phyloP scores from a whole-genome alignment of 1,140 invertebrate species.

The Probaryconus sp. region DNA sequence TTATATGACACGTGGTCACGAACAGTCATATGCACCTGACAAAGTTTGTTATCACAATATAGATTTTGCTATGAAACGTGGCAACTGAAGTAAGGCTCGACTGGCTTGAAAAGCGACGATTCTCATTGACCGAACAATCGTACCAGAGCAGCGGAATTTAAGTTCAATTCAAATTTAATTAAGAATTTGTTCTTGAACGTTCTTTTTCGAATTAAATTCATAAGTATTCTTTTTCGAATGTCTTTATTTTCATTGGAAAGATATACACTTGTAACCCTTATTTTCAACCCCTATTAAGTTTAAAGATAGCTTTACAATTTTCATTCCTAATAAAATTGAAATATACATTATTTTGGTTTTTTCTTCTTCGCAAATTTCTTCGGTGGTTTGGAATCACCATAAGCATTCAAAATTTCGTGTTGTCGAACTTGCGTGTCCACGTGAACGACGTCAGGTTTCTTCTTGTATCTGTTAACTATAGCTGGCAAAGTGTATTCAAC shows the following conservation, averaged over 20 bases:
- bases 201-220: too few relatives aligned
- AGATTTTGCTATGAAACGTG: not conserved
- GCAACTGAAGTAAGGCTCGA: not conserved
- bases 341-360: slow-evolving; percentile 19
- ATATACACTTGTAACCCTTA: too few relatives aligned
- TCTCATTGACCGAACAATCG: too few relatives aligned
- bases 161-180: too few relatives aligned
- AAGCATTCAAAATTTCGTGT: slow-evolving; percentile 72
- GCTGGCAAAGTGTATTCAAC: slow-evolving; percentile 76
- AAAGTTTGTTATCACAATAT: not conserved
- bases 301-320: not conserved
- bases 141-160: too few relatives aligned
- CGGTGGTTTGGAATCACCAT: slow-evolving; percentile 57
- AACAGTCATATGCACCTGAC: slow-evolving; percentile 1
- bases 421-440: slow-evolving; percentile 73
- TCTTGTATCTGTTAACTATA: slow-evolving; percentile 66
- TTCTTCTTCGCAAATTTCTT: slow-evolving; percentile 34
- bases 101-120: not conserved
- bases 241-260: too few relatives aligned
- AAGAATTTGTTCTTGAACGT: too few relatives aligned
- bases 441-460: slow-evolving; percentile 74
- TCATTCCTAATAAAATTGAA: slow-evolving; percentile 7
- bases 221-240: too few relatives aligned
- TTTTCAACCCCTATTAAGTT: too few relatives aligned
- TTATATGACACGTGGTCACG: slow-evolving; percentile 28